Evolutionary conservation across 2,888 invertebrate genomes (phyloP).

Genomic region (Sericinus montela): DNA sequence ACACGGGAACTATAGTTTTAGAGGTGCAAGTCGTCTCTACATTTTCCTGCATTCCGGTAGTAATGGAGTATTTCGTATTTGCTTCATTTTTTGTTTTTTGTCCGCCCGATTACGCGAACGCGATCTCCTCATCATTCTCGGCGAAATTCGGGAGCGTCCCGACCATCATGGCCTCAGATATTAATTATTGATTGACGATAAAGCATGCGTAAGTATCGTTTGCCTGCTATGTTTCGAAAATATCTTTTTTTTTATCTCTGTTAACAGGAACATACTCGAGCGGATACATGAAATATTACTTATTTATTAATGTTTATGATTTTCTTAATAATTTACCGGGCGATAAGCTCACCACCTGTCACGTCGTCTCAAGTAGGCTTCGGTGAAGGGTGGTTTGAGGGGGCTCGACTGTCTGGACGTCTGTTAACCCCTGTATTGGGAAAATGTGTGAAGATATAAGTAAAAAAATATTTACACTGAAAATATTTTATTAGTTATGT

Average conservation of each 20-base stretch:
- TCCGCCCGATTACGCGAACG: slow-evolving; percentile 77
- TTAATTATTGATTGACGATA: slow-evolving; percentile 79
- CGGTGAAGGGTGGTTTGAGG: no score
- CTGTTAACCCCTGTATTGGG: no score
- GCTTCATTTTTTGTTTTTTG: slow-evolving; percentile 78
- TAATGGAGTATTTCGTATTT: slow-evolving; percentile 79
- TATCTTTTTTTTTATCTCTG: slow-evolving; percentile 30
- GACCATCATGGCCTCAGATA: slow-evolving; percentile 68
- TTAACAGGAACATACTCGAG: slow-evolving; percentile 22
- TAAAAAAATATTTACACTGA: no score
- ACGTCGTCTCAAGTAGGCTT: no score
- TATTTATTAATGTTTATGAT: no score
- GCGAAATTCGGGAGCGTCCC: slow-evolving; percentile 79
- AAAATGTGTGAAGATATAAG: no score
- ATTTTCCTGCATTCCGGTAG: slow-evolving; percentile 41
- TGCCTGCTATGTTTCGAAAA: slow-evolving; percentile 46
- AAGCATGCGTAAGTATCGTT: slow-evolving; percentile 66
- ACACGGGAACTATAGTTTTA: no score
- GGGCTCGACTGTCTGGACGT: no score
- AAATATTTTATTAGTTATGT: no score
- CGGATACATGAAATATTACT: no score
- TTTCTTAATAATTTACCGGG: no score
- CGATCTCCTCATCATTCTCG: slow-evolving; percentile 72
- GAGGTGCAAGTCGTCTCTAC: slow-evolving; percentile 44
- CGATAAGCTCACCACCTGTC: no score